phyloP scores from a whole-genome alignment of 2,888 invertebrate genomes.

The Osmoderma eremita region DNA sequence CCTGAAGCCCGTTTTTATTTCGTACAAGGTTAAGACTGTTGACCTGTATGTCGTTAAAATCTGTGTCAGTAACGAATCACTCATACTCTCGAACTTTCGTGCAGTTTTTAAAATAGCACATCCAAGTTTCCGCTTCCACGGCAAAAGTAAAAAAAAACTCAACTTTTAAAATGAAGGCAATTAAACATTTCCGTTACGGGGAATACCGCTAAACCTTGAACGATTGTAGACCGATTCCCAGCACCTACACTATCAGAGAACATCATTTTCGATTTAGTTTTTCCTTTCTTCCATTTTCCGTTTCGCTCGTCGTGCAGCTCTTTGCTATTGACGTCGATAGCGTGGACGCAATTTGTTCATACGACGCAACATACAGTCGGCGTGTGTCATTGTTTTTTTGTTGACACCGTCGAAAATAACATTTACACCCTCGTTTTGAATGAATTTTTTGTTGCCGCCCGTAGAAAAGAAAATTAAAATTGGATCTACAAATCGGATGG shows the following conservation, averaged over 20 bases:
- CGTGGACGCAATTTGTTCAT: no score
- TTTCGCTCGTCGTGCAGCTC: background rate
- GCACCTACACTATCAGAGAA: background rate
- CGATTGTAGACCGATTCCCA: background rate
- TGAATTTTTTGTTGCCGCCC: background rate
- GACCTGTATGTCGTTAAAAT: no score
- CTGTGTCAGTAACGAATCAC: no score
- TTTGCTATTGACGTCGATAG: background rate
- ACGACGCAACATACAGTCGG: no score
- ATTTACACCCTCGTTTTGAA: no score
- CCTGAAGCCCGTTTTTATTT: no score
- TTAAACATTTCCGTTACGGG: background rate
- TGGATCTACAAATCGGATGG: background rate
- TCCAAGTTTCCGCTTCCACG: no score
- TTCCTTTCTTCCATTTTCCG: background rate
- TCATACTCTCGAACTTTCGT: no score
- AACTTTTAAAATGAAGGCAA: background rate
- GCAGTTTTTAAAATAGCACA: no score
- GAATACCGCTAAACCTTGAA: background rate
- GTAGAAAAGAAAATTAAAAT: background rate
- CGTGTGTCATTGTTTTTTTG: no score
- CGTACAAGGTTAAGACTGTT: no score
- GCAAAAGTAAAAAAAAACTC: background rate
- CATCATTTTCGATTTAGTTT: constrained; percentile 6
- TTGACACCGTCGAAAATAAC: no score